Conservation (phyloP, 1,140 invertebrate species). For the Apis laboriosa region DNA sequence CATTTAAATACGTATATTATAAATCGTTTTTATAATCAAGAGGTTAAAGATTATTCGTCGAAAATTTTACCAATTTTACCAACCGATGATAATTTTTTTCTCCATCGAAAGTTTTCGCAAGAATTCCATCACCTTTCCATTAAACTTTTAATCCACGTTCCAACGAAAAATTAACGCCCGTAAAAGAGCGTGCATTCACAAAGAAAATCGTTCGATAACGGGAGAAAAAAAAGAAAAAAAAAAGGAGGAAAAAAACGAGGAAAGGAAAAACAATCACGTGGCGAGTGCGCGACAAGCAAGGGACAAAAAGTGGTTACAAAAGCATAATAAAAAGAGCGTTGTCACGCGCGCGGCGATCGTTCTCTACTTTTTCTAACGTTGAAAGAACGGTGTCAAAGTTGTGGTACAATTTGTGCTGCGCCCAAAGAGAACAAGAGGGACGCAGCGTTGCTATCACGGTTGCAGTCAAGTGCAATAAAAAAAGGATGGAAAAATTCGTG, state of each 20-base stretch:
- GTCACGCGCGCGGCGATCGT: neutral
- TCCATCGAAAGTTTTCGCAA: too few species aligned
- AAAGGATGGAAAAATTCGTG: too few species aligned
- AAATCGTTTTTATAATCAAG: too few species aligned
- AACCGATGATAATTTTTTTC: too few species aligned
- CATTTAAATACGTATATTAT: too few species aligned
- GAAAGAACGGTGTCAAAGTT: neutral
- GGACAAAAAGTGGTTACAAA: neutral
- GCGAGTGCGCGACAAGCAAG: neutral
- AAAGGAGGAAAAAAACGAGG: neutral
- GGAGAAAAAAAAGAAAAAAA: neutral
- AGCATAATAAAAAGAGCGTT: constrained; percentile 24
- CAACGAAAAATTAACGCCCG: neutral
- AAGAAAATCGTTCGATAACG: neutral
- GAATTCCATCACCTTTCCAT: neutral
- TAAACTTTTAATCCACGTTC: neutral
- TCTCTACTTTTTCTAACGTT: neutral
- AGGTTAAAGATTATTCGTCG: too few species aligned
- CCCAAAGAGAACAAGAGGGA: neutral
- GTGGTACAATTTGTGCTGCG: neutral
- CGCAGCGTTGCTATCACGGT: neutral
- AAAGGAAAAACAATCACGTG: neutral
- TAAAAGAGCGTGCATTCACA: neutral
- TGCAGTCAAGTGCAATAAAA: neutral
- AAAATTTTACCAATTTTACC: too few species aligned